Base-by-base conservation (phyloP, 2,888 invertebrate species). In the Agrochola circellaris region DNA sequence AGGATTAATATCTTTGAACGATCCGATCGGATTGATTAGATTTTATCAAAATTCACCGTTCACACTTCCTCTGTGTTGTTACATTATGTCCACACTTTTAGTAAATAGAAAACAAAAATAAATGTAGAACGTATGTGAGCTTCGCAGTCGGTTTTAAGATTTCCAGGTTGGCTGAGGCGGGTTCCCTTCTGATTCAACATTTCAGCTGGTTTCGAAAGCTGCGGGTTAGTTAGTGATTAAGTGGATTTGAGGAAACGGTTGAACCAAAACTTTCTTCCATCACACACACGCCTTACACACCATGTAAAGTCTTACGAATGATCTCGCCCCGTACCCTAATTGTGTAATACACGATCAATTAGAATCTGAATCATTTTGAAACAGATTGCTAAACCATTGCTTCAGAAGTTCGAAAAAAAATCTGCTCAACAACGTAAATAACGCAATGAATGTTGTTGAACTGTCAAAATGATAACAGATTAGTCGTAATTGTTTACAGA, bases 11-110 rank as follows among this genome's bases (percentile, higher is more conserved):
- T 76, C 82, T 75, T 8, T 15, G 51, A 67, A 42, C 15, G 23
- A 72, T 62, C 7, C 11, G 61, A 48, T 34, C 15, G 8, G 83
- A 83, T 80, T 51, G 65, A 80, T 82, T 20, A 65, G 54, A 66
- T 48, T 61, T 69, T n/a, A 77, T 80, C 77, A 38, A 20, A 54
- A 56, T 54, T 54, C 38, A 61, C 60, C 2, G 51, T 34, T 51
- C 17, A 26, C 2, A 58, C 42, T 51, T 42, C 45, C 26, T 62
- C 9, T 23, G 15, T 48, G 23, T 34, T 69, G 7, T 38, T n/a
- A 45, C 5, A 56, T 45, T 11, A 23, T 72, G 26, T 38, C 6
- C 26, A 38, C 15, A 20, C 15, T 58, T 58, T 13, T 5, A 56
- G 56, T 56, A n/a, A n/a, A 56, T 13, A 56, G n/a, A n/a, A 56